These are phyloP conservation scores for Epizoanthus fatuus DNA, from an alignment of 92 coral and sea anemone genomes.

Conservation along the genomic window DNA sequence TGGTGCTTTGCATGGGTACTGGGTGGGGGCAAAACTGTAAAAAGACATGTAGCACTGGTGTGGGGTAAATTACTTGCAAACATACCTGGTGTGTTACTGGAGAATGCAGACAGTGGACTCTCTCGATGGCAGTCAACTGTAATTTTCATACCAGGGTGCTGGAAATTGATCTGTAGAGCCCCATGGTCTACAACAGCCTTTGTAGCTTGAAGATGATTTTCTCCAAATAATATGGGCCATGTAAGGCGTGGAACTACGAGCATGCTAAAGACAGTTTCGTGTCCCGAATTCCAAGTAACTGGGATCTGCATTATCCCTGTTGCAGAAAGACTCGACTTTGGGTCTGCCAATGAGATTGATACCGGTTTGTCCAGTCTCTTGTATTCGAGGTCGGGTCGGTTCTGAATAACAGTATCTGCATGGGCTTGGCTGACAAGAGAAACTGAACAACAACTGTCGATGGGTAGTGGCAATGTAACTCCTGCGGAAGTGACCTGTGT, in stretches of 20 bases:
- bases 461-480: slow-evolving; percentile 26
- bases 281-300: slow-evolving; percentile 52
- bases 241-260: slow-evolving; percentile 65
- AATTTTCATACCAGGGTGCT: slow-evolving; percentile 58
- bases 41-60: slow-evolving; percentile 61
- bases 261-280: slow-evolving; percentile 57
- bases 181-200: slow-evolving; percentile 70
- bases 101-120: slow-evolving; percentile 29
- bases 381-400: slow-evolving; percentile 36
- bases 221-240: slow-evolving; percentile 76
- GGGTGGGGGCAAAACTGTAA: slow-evolving; percentile 50
- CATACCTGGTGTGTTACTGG: background rate
- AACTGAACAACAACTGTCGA: slow-evolving; percentile 57
- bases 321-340: slow-evolving; percentile 50
- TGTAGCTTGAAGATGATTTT: slow-evolving; percentile 65
- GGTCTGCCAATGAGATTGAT: slow-evolving; percentile 48
- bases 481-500: slow-evolving; percentile 44
- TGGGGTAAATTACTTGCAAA: slow-evolving; percentile 39
- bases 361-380: slow-evolving; percentile 37
- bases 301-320: slow-evolving; percentile 63
- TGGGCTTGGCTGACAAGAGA: slow-evolving; percentile 38
- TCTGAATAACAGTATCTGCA: slow-evolving; percentile 17
- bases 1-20: slow-evolving; percentile 30
- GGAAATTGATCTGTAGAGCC: slow-evolving; percentile 47
- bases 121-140: slow-evolving; percentile 29